Evolutionary conservation across 2,113 vertebrate genomes (phyloP).

Genomic region (Verasper variegatus): DNA sequence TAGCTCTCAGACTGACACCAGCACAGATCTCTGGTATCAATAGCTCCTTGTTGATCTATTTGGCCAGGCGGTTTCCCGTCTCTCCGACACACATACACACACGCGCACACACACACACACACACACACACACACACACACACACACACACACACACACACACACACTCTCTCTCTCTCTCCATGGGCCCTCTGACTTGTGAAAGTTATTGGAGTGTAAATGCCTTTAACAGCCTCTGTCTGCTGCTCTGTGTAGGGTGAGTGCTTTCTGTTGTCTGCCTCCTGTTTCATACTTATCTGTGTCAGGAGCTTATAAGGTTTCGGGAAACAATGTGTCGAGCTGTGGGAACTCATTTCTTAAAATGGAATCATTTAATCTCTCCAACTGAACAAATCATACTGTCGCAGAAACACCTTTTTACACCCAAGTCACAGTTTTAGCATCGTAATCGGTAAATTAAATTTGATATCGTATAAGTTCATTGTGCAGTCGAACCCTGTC

Average conservation of each 20-base stretch:
- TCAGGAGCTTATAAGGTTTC: background rate
- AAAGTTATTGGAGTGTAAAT: constrained; percentile 81
- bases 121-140: background rate
- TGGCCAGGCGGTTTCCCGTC: constrained; percentile 51
- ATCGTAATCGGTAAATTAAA: background rate
- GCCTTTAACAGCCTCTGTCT: constrained; percentile 72
- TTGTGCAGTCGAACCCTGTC: background rate
- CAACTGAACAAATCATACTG: background rate
- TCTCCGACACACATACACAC: constrained; percentile 29
- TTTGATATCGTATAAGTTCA: background rate
- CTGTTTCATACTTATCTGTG: constrained; percentile 26
- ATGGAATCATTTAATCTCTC: background rate
- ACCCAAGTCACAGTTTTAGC: background rate
- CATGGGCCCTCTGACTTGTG: constrained; percentile 66
- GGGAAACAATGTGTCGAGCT: background rate
- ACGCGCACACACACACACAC: background rate
- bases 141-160: no score
- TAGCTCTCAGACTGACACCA: constrained; percentile 67
- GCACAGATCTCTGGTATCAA: constrained; percentile 69
- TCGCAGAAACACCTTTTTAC: background rate
- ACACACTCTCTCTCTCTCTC: background rate
- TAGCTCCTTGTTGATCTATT: constrained; percentile 76
- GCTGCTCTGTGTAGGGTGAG: constrained; percentile 43
- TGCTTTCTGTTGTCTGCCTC: constrained; percentile 59
- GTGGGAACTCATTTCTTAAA: constrained; percentile 5